Percentiles rank a stretch among this genome's conserved stretches.
phyloP scores from a whole-genome alignment of 2,797 vertebrate species.

The Acanthiza pusilla region DNA sequence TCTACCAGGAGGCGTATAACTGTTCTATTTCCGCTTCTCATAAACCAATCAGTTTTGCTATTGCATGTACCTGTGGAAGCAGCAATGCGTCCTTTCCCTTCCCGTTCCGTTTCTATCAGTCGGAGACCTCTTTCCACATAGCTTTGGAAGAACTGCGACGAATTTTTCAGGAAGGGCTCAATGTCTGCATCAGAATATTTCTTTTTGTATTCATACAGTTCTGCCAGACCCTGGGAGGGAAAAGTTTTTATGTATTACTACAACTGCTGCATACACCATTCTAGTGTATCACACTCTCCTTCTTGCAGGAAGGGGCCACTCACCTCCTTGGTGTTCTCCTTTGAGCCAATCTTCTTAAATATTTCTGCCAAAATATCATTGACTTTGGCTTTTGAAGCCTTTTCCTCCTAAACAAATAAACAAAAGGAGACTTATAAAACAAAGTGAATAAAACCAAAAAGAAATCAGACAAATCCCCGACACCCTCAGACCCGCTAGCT shows the following conservation, averaged over 20 bases:
- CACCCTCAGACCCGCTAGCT: neutral
- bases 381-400: slow-evolving; percentile 93
- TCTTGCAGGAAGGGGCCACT: neutral
- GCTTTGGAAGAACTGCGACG: slow-evolving; percentile 97
- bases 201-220: slow-evolving; percentile 97
- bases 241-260: neutral
- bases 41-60: neutral
- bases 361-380: slow-evolving; percentile 97
- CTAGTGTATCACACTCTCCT: neutral
- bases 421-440: neutral
- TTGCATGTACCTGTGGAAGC: slow-evolving; percentile 79
- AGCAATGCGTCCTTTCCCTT: slow-evolving; percentile 88
- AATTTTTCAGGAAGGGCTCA: slow-evolving; percentile 94
- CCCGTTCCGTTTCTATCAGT: slow-evolving; percentile 92
- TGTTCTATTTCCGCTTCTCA: neutral
- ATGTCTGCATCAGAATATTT: slow-evolving; percentile 95
- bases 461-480: neutral
- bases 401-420: slow-evolving; percentile 86
- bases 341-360: slow-evolving; percentile 99
- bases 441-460: neutral
- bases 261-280: neutral
- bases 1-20: neutral
- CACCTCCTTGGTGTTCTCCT: slow-evolving; percentile 98
- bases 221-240: slow-evolving; percentile 85
- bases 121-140: slow-evolving; percentile 97